phyloP scores from a whole-genome alignment of 2,113 vertebrate genomes.

The Phyllostomus discolor region DNA sequence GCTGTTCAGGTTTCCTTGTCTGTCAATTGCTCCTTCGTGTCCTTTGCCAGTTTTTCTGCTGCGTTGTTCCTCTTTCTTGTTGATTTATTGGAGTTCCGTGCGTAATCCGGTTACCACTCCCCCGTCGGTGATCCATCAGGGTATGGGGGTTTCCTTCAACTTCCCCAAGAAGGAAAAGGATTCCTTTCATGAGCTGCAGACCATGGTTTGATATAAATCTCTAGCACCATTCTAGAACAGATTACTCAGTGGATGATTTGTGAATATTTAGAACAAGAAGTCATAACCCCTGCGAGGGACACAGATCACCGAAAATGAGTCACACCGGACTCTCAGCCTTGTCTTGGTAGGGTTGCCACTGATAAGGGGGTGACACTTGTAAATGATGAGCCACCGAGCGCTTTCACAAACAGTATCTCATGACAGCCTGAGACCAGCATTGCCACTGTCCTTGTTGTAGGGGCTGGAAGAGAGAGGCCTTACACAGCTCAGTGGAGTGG shows the following conservation, averaged over 20 bases:
- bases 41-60: background rate
- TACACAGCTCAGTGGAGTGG: accelerated
- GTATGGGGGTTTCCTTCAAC: background rate
- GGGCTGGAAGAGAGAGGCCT: too few relatives aligned
- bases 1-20: background rate
- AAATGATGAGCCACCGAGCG: background rate
- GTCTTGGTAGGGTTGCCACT: background rate
- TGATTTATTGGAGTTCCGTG: background rate
- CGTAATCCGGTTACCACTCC: background rate
- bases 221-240: background rate
- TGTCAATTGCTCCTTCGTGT: accelerated
- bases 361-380: background rate
- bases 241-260: background rate
- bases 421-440: background rate
- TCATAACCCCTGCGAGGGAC: background rate
- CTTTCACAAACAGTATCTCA: background rate
- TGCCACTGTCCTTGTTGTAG: background rate
- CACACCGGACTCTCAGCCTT: background rate
- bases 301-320: background rate
- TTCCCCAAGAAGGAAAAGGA: background rate
- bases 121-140: background rate
- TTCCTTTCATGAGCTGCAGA: background rate
- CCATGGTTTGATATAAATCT: background rate
- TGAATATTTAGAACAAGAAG: background rate
- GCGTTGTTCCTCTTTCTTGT: background rate